These are phyloP conservation scores for Eurytoma adleriae DNA, from an alignment of 2,888 invertebrate species.

Conservation along the genomic window DNA sequence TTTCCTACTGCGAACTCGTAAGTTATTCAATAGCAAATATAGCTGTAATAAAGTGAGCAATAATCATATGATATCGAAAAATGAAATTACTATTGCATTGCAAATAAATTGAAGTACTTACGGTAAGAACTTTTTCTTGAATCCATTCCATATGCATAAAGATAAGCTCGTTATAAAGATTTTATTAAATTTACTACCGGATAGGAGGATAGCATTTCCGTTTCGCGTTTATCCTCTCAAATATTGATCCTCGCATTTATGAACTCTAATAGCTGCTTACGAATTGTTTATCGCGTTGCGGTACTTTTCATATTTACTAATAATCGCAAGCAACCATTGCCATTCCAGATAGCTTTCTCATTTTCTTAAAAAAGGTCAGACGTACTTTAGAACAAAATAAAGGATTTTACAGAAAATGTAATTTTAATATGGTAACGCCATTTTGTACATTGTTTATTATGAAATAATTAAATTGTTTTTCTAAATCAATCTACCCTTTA, in stretches of 20 bases:
- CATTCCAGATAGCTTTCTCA: no score
- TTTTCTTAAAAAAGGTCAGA: no score
- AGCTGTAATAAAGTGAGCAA: conserved; percentile 8
- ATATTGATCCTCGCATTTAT: neutral
- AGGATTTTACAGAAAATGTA: no score
- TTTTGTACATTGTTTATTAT: no score
- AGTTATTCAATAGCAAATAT: conserved; percentile 18
- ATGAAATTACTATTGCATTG: neutral
- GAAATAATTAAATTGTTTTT: no score
- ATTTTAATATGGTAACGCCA: no score
- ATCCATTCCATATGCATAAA: no score
- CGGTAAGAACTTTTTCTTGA: no score
- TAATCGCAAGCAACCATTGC: no score
- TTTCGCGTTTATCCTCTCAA: neutral
- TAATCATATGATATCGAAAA: neutral
- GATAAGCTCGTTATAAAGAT: neutral
- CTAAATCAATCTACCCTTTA: no score
- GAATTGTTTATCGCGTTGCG: neutral
- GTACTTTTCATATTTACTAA: no score
- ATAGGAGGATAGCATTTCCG: neutral
- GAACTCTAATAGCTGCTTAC: neutral
- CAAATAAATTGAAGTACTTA: neutral
- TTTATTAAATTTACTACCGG: conserved; percentile 3
- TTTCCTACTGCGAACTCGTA: conserved; percentile 15
- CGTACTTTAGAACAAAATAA: no score